phyloP scores from a whole-genome alignment of 37 sponge, comb jelly and placozoan genomes.

The Agelas oroides region DNA sequence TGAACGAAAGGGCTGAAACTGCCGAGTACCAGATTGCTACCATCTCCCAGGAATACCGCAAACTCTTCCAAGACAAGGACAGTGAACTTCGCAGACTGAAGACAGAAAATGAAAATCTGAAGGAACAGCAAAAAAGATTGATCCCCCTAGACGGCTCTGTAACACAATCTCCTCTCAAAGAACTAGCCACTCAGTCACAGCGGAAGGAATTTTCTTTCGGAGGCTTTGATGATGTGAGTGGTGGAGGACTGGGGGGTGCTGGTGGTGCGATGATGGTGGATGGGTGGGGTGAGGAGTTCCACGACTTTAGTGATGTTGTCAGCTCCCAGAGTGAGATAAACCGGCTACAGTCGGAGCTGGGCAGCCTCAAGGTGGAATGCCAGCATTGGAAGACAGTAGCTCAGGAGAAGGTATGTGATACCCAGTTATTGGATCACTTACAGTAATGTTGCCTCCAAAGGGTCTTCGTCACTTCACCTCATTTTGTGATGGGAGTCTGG shows the following conservation, averaged over 20 bases:
- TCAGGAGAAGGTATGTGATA: slow-evolving; percentile 42
- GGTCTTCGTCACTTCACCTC: no score
- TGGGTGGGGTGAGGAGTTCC: slow-evolving; percentile 8
- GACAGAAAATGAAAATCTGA: slow-evolving; percentile 45
- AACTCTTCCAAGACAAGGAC: slow-evolving; percentile 75
- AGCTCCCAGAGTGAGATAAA: slow-evolving; percentile 68
- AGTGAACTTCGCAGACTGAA: slow-evolving; percentile 55
- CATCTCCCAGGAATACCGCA: slow-evolving; percentile 85
- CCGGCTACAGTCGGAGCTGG: slow-evolving; percentile 61
- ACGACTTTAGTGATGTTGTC: slow-evolving; percentile 51
- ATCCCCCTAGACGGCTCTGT: neutral
- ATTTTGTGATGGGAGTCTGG: no score
- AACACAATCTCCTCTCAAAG: slow-evolving; percentile 25
- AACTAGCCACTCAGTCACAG: neutral
- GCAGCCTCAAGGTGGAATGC: slow-evolving; percentile 52
- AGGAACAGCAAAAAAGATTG: slow-evolving; percentile 40
- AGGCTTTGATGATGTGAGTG: neutral
- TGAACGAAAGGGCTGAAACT: slow-evolving; percentile 78
- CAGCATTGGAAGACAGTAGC: slow-evolving; percentile 73
- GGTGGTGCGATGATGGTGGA: slow-evolving; percentile 11
- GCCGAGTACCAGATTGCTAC: slow-evolving; percentile 86
- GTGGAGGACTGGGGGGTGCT: neutral
- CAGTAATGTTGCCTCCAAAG: no score
- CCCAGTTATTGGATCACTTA: no score
- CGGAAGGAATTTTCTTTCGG: neutral